Base-by-base conservation (phyloP, 2,888 invertebrate species). In the Ormyrus pomaceus region DNA sequence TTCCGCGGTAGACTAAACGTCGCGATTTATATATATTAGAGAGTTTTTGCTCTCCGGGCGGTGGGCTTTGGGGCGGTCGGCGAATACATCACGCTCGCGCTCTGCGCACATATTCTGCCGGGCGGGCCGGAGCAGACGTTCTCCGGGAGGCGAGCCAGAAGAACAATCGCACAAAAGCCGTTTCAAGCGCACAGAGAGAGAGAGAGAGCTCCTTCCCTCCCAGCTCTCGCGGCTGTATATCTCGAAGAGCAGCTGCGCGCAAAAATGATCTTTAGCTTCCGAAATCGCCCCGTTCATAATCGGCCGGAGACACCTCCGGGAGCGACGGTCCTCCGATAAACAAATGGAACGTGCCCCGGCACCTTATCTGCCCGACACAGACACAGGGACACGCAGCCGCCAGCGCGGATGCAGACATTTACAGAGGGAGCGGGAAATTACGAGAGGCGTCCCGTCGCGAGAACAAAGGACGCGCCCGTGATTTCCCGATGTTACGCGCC, bases 401-500 rank as follows among this genome's bases (percentile, higher is more conserved):
- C 2, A 10, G 34, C 7, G 73, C 7, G 48, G 61, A 46, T 69
- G 8, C 45, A 34, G 64, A 34, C 34, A 34, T 34, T 34, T 34
- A 34, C 34, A 19, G 64, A 10, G 65, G 11, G n/a, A n/a, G 46
- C 53, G 66, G 79, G 51, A 82, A 82, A 82, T 82, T 82, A 79
- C 79, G 73, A 79, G 82, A 72, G 69, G 69, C 50, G 76, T 69
- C 71, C 78, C 66, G 62, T 72, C 58, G 77, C 74, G 82, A 74
- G 80, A 77, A 80, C 77, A 80, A 77, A 80, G 75, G 77, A 75
- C 62, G 77, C 68, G 53, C 66, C 75, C 74, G 79, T 77, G 77
- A 80, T 80, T 82, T 82, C 69, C 68, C 82, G 77, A 80, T 74
- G 75, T 79, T 82, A 73, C 69, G 77, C 73, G 69, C 19, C 34